Evolutionary conservation across 2,888 invertebrate species (phyloP).

Genomic region (Protonemura montana): DNA sequence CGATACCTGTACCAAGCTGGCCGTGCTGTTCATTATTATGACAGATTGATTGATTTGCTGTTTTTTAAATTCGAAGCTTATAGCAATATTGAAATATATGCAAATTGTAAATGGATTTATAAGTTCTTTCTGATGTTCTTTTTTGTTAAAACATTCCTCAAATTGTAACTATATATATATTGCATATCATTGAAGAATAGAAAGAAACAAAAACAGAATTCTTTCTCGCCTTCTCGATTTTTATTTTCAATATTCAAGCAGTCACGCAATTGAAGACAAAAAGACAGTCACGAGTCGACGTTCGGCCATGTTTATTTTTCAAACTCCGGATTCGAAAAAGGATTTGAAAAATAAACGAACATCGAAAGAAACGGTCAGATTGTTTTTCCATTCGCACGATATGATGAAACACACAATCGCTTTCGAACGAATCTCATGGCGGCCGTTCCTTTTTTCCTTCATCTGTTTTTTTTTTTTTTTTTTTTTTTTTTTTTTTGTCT

Average conservation of each 20-base stretch:
- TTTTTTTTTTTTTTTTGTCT: background rate
- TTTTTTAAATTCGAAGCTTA: background rate
- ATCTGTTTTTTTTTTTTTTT: background rate
- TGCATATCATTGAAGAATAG: background rate
- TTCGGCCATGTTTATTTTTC: background rate
- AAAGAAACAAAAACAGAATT: background rate
- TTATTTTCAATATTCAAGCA: background rate
- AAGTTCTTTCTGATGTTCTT: slow-evolving; percentile 1
- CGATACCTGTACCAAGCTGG: background rate
- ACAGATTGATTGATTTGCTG: slow-evolving; percentile 7
- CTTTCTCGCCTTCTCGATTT: background rate
- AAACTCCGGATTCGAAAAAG: background rate
- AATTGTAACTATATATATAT: too few relatives aligned
- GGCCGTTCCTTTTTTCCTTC: background rate
- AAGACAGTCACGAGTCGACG: background rate
- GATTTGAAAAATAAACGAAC: slow-evolving; percentile 8
- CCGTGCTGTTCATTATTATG: background rate
- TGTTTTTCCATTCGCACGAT: background rate
- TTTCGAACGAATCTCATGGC: slow-evolving; percentile 1
- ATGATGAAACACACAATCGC: slow-evolving; percentile 1
- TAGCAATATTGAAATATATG: background rate
- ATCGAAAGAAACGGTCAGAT: background rate
- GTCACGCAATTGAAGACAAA: background rate
- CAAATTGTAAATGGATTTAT: background rate
- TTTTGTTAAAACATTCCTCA: slow-evolving; percentile 7